Conservation (phyloP, 2,113 vertebrate species). For the Lasiurus borealis region DNA sequence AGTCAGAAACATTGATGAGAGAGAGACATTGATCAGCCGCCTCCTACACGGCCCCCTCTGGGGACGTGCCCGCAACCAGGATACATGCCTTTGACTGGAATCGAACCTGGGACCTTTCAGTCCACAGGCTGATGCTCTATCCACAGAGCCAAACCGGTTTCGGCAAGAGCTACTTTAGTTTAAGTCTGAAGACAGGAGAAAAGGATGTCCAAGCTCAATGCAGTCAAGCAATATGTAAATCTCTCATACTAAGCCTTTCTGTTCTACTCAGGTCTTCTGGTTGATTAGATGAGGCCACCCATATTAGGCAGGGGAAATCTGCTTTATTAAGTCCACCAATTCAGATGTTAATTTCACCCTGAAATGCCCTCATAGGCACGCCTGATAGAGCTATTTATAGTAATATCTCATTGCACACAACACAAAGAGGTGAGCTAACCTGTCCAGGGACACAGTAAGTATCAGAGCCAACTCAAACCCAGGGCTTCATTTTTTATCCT, state of each 20-base stretch:
- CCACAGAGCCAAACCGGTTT: no score
- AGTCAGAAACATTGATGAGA: no score
- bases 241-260: background rate
- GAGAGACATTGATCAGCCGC: no score
- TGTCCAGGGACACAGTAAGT: background rate
- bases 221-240: background rate
- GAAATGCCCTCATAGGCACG: background rate
- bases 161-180: background rate
- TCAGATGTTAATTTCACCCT: background rate
- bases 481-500: conserved; percentile 2
- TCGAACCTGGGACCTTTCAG: no score
- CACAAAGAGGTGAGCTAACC: background rate
- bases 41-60: no score
- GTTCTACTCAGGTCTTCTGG: background rate
- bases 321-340: background rate
- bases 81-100: no score
- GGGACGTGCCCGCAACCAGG: no score
- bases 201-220: background rate
- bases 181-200: background rate
- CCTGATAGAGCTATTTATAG: background rate
- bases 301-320: background rate
- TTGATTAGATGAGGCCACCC: background rate
- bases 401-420: background rate
- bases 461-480: background rate
- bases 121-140: no score